Percentiles rank a stretch among this genome's conserved stretches.
These are phyloP conservation scores for Eueides isabella DNA, from an alignment of 1,140 invertebrate genomes.

Conservation along the genomic window DNA sequence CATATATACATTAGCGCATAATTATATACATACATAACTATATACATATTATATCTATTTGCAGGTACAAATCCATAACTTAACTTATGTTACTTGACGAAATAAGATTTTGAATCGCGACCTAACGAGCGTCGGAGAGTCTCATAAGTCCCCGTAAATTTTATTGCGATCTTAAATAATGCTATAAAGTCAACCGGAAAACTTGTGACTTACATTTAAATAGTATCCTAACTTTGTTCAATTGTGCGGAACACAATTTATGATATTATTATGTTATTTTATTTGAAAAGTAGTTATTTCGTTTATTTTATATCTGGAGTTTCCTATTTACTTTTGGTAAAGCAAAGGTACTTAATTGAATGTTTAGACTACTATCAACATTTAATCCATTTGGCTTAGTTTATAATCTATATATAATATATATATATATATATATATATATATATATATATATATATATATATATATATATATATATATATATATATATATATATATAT, in stretches of 20 bases:
- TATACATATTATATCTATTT: too few species aligned
- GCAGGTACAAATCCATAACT: neutral
- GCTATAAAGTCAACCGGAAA: constrained; percentile 27
- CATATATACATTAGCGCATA: too few species aligned
- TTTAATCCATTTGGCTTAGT: neutral
- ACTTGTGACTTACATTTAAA: constrained; percentile 24
- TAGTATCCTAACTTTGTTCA: constrained; percentile 10
- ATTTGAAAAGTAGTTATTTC: constrained; percentile 13
- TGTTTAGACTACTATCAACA: neutral
- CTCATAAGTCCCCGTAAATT: constrained; percentile 27
- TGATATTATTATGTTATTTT: constrained; percentile 3
- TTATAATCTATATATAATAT: neutral
- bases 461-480: neutral
- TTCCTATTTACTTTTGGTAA: neutral
- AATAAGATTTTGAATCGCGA: neutral
- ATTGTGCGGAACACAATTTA: constrained; percentile 11
- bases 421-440: neutral
- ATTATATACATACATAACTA: too few species aligned
- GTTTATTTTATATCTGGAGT: neutral
- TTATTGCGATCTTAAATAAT: constrained; percentile 29
- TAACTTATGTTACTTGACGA: neutral
- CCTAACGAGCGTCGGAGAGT: constrained; percentile 21
- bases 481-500: neutral
- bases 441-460: neutral
- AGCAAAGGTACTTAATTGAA: neutral